Conservation (phyloP, 23 tunicate genomes). For the Trididemnum miniatum region DNA sequence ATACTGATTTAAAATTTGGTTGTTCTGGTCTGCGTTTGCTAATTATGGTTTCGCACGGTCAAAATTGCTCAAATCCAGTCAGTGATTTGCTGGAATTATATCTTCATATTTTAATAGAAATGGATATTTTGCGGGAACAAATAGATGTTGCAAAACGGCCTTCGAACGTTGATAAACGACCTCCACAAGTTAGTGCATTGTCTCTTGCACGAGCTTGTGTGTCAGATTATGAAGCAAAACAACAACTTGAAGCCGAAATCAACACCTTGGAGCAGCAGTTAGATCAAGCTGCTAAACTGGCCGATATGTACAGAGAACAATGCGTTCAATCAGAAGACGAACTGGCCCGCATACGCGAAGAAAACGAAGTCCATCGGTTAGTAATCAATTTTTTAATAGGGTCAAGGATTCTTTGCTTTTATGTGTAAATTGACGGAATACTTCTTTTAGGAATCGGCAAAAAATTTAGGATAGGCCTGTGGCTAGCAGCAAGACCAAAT, state of each 20-base stretch:
- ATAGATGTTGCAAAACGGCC: conserved; percentile 18
- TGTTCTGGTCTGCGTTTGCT: no score
- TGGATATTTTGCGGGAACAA: conserved; percentile 56
- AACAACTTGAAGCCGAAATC: conserved; percentile 77
- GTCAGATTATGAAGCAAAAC: conserved; percentile 67
- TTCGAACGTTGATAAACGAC: conserved; percentile 7
- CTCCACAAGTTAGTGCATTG: conserved; percentile 7
- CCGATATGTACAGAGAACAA: conserved; percentile 96
- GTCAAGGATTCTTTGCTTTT: no score
- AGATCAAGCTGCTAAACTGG: conserved; percentile 92
- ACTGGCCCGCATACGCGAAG: conserved; percentile 76
- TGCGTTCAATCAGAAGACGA: conserved; percentile 95
- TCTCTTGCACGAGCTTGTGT: conserved; percentile 47
- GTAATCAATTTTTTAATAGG: no score
- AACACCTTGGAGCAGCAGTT: conserved; percentile 57
- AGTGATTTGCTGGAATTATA: no score
- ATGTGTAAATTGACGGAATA: no score
- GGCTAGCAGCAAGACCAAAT: no score
- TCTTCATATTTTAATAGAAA: conserved; percentile 49
- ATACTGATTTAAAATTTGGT: no score
- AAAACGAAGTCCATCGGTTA: conserved; percentile 79
- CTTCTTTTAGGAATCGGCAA: no score
- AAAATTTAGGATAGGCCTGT: no score
- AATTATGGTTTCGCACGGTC: no score
- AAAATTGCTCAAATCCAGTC: no score